A percentile compares a stretch with the other conserved stretches of the same genome.
These are phyloP conservation scores for Neoascia interrupta DNA, from an alignment of 2,888 invertebrate species.

Conservation along the genomic window DNA sequence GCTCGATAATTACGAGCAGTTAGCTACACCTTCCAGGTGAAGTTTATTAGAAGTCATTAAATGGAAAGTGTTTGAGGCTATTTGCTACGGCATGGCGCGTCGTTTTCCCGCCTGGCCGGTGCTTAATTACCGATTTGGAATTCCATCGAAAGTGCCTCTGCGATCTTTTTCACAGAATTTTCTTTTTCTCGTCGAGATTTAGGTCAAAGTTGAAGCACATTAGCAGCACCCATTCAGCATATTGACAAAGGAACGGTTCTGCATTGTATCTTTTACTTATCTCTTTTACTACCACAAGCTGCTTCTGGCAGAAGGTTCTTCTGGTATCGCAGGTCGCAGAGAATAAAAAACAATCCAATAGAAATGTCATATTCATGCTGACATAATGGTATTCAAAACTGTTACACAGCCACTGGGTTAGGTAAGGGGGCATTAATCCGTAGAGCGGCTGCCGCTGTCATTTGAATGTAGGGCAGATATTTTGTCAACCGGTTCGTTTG, in stretches of 20 bases:
- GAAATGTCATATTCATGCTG: slow-evolving; percentile 7
- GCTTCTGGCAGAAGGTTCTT: neutral
- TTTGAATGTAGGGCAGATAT: slow-evolving; percentile 53
- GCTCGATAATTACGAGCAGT: slow-evolving; percentile 47
- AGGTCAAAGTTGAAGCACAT: slow-evolving; percentile 30
- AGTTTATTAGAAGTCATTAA: slow-evolving; percentile 35
- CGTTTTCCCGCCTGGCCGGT: slow-evolving; percentile 2
- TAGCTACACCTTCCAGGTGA: slow-evolving; percentile 33
- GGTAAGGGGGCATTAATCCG: slow-evolving; percentile 44
- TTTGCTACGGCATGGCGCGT: neutral
- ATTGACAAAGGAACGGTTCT: too few relatives aligned
- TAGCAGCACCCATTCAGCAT: too few relatives aligned
- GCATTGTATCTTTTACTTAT: too few relatives aligned
- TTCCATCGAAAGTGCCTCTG: slow-evolving; percentile 34
- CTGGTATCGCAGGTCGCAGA: neutral
- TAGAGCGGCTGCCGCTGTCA: neutral
- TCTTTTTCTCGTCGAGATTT: neutral
- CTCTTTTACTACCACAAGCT: neutral
- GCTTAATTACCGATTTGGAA: slow-evolving; percentile 36
- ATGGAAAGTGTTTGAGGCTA: slow-evolving; percentile 50
- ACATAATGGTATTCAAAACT: slow-evolving; percentile 48
- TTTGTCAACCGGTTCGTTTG: slow-evolving; percentile 37
- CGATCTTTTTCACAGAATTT: slow-evolving; percentile 8
- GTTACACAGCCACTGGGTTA: slow-evolving; percentile 45
- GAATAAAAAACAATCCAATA: slow-evolving; percentile 26